These are phyloP conservation scores for Apamea crenata DNA, from an alignment of 2,888 invertebrate species.

Conservation along the genomic window DNA sequence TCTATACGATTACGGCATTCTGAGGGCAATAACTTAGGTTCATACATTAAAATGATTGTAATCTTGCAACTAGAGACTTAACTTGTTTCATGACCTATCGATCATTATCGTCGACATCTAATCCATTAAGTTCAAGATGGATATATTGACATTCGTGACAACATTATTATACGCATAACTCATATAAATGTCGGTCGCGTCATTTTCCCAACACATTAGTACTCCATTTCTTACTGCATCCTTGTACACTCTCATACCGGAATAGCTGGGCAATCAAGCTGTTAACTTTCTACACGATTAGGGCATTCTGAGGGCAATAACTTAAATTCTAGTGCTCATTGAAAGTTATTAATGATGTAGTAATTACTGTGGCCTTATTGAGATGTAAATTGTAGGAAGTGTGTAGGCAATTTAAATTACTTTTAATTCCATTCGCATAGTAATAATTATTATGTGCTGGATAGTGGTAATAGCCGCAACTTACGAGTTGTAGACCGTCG, in stretches of 20 bases:
- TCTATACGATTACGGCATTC: slow-evolving; percentile 48
- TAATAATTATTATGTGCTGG: not conserved
- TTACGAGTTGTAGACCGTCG: no score
- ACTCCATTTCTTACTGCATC: slow-evolving; percentile 36
- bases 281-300: slow-evolving; percentile 54
- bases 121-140: not conserved
- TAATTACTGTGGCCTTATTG: slow-evolving; percentile 33
- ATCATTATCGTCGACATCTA: not conserved
- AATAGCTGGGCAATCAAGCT: slow-evolving; percentile 27
- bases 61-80: not conserved
- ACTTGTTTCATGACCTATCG: not conserved
- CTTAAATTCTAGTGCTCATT: slow-evolving; percentile 46
- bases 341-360: slow-evolving; percentile 39
- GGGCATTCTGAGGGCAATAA: slow-evolving; percentile 39
- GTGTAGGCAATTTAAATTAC: not conserved
- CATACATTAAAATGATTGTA: not conserved
- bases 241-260: slow-evolving; percentile 18
- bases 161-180: not conserved
- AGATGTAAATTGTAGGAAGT: slow-evolving; percentile 12
- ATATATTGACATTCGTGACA: slow-evolving; percentile 1
- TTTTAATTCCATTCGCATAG: not conserved
- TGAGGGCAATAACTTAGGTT: slow-evolving; percentile 34
- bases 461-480: no score
- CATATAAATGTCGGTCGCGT: slow-evolving; percentile 5
- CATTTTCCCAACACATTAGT: slow-evolving; percentile 11